phyloP scores from a whole-genome alignment of 2,797 vertebrate species.

The Crocidura indochinensis region DNA sequence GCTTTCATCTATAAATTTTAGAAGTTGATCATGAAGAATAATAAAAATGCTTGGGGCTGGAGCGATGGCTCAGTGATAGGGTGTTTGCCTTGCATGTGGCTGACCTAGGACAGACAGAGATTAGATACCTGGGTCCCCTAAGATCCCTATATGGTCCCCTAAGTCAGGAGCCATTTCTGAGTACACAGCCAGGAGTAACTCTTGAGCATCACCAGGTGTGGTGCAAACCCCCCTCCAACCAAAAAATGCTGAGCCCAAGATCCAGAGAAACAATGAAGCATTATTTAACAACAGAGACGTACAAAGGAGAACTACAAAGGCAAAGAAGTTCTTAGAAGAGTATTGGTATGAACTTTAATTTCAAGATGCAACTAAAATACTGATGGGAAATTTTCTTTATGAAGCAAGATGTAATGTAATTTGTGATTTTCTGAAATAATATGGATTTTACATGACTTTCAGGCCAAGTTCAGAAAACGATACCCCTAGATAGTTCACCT shows the following conservation, averaged over 20 bases:
- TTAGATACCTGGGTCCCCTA: no score
- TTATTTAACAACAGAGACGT: background rate
- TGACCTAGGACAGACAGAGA: no score
- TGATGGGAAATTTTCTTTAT: background rate
- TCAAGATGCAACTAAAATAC: constrained; percentile 56
- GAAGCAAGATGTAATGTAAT: background rate
- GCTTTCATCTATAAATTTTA: background rate
- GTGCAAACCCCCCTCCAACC: no score
- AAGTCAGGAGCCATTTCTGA: no score
- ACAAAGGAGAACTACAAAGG: no score
- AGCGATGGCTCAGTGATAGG: no score
- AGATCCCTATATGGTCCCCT: no score
- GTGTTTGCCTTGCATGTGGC: no score
- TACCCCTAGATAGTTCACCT: constrained; percentile 13
- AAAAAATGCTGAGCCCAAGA: background rate
- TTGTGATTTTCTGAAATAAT: constrained; percentile 52
- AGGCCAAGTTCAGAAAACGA: constrained; percentile 50
- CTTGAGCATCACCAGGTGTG: no score
- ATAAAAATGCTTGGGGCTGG: background rate
- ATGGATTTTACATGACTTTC: constrained; percentile 44
- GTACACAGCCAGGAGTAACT: no score
- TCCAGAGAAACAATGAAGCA: background rate
- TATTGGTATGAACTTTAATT: constrained; percentile 1
- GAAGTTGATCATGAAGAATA: constrained; percentile 6
- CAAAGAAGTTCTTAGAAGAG: constrained; percentile 37